A percentile compares a stretch with the other conserved stretches of the same genome.
Conservation (phyloP, 92 coral and sea anemone genomes). For the Epizoanthus ramosus region DNA sequence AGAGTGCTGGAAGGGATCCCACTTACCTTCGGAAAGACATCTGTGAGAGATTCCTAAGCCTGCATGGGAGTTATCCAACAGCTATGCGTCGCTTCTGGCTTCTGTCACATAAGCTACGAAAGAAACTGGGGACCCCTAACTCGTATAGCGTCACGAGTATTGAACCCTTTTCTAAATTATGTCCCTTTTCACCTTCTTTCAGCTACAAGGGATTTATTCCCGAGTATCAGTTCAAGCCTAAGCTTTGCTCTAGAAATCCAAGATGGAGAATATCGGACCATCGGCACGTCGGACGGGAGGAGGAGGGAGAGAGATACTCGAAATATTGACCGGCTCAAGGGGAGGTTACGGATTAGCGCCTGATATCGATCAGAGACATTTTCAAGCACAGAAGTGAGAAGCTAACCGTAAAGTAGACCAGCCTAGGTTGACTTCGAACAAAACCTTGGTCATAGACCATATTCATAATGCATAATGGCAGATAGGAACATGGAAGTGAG, state of each 20-base stretch:
- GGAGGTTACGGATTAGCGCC: too few relatives aligned
- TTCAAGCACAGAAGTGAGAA: too few relatives aligned
- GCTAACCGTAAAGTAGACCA: too few relatives aligned
- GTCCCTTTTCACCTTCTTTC: constrained; percentile 74
- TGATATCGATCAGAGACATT: too few relatives aligned
- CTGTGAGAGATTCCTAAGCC: constrained; percentile 77
- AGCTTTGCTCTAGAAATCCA: constrained; percentile 78
- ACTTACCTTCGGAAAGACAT: constrained; percentile 59
- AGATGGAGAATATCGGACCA: constrained; percentile 74
- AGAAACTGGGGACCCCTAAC: constrained; percentile 16
- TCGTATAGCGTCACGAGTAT: constrained; percentile 64
- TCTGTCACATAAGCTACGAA: constrained; percentile 64
- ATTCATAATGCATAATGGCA: too few relatives aligned
- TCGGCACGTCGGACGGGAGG: constrained; percentile 82
- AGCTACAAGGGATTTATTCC: constrained; percentile 68
- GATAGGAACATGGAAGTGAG: too few relatives aligned
- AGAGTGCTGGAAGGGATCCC: constrained; percentile 92
- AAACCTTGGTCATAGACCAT: too few relatives aligned
- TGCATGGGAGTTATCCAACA: constrained; percentile 86
- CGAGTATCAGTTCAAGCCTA: constrained; percentile 84
- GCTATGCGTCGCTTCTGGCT: constrained; percentile 92
- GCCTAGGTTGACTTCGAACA: too few relatives aligned
- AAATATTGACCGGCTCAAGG: constrained; percentile 44
- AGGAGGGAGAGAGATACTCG: constrained; percentile 88
- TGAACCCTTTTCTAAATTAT: constrained; percentile 64